Evolutionary conservation across 2,888 invertebrate species (phyloP).

Genomic region (Empis stercorea): DNA sequence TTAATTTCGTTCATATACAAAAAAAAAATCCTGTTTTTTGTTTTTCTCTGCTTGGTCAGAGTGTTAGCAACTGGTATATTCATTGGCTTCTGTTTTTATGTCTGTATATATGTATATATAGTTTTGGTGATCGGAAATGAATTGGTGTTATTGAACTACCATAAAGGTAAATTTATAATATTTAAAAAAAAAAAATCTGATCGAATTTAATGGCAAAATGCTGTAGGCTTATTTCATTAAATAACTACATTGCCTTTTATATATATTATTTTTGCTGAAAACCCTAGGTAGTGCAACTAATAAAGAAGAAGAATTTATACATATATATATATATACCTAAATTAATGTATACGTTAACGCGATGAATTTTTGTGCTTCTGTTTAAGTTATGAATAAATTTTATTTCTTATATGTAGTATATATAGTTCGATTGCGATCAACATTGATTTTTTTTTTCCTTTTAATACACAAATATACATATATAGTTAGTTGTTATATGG

Average conservation of each 20-base stretch:
- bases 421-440: too few species aligned
- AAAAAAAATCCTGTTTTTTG: not conserved
- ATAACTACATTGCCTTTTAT: conserved; percentile 7
- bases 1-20: too few species aligned
- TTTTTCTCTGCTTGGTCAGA: not conserved
- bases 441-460: too few species aligned
- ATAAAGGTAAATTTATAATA: not conserved
- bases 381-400: conserved; percentile 7
- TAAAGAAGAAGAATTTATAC: too few species aligned
- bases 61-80: not conserved
- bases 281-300: too few species aligned
- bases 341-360: conserved; percentile 1
- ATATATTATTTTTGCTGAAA: not conserved
- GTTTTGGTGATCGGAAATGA: not conserved
- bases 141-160: too few species aligned
- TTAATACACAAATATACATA: too few species aligned
- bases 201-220: conserved; percentile 1
- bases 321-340: too few species aligned
- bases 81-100: not conserved
- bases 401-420: too few species aligned
- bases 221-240: conserved; percentile 7
- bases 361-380: conserved; percentile 9
- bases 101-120: too few species aligned
- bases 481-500: too few species aligned
- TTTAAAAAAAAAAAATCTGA: not conserved